Percentiles rank a stretch among this genome's conserved stretches.
Conservation (phyloP, 2,113 vertebrate genomes). For the Scomber colias region DNA sequence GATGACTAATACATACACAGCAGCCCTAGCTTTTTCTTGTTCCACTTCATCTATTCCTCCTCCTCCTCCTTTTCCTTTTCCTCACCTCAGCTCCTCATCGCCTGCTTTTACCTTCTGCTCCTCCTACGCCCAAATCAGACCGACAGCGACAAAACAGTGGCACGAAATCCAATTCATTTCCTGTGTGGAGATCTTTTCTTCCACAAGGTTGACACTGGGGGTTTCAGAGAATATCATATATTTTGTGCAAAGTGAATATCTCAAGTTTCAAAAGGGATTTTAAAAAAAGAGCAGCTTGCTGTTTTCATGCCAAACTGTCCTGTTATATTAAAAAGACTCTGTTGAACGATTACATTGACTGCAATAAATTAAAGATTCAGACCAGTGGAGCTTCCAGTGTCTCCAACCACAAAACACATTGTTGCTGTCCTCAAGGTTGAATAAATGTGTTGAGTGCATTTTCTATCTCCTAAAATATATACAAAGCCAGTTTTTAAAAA, state of each 20-base stretch:
- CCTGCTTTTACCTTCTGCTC: conserved; percentile 26
- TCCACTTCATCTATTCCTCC: not conserved
- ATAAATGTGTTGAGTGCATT: too few relatives aligned
- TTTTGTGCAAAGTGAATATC: not conserved
- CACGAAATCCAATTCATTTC: conserved; percentile 15
- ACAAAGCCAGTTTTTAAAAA: too few relatives aligned
- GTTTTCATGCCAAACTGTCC: not conserved
- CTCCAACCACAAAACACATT: too few relatives aligned
- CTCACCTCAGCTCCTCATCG: conserved; percentile 24
- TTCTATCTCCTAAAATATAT: too few relatives aligned
- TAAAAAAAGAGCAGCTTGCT: not conserved
- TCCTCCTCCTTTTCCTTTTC: not conserved
- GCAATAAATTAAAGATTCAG: too few relatives aligned
- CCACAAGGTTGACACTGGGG: not conserved
- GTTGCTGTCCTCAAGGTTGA: too few relatives aligned
- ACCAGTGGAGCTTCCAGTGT: too few relatives aligned
- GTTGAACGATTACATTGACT: not conserved
- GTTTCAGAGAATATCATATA: conserved; percentile 8
- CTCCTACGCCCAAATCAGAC: conserved; percentile 36
- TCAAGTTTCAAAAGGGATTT: not conserved
- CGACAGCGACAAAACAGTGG: conserved; percentile 29
- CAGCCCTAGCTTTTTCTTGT: not conserved
- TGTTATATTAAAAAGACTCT: too few relatives aligned
- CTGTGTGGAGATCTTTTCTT: conserved; percentile 1
- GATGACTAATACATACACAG: conserved; percentile 48